A percentile compares a stretch with the other conserved stretches of the same genome.
phyloP scores from a whole-genome alignment of 2,113 vertebrate genomes.

The Cyprinodon tularosa region DNA sequence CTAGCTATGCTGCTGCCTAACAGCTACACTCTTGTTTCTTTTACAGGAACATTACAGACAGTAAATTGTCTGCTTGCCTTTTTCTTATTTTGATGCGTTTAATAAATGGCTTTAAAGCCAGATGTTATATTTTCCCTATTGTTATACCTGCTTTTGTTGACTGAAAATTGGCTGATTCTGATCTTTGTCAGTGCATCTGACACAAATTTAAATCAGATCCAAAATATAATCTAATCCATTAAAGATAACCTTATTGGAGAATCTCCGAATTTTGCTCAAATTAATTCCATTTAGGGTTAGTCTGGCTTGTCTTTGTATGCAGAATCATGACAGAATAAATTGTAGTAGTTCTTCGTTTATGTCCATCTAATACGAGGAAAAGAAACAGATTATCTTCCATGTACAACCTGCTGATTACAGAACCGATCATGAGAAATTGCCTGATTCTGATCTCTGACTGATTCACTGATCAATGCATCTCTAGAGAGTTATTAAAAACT shows the following conservation, averaged over 20 bases:
- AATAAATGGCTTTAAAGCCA: background rate
- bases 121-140: no score
- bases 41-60: background rate
- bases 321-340: background rate
- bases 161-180: no score
- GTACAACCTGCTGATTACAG: background rate
- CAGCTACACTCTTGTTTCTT: background rate
- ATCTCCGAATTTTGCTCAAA: background rate
- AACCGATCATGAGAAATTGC: background rate
- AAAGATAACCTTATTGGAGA: background rate
- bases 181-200: background rate
- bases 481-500: slow-evolving; percentile 21
- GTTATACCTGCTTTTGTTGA: no score
- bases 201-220: background rate
- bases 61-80: background rate
- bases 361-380: background rate
- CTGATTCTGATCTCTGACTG: background rate
- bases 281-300: background rate
- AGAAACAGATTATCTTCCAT: background rate
- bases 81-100: background rate
- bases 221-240: background rate
- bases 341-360: background rate
- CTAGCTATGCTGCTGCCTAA: background rate
- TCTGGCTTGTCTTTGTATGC: background rate
- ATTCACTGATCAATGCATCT: background rate